Base-by-base conservation (phyloP, 2,113 vertebrate genomes). In the Cygnus buccinator region DNA sequence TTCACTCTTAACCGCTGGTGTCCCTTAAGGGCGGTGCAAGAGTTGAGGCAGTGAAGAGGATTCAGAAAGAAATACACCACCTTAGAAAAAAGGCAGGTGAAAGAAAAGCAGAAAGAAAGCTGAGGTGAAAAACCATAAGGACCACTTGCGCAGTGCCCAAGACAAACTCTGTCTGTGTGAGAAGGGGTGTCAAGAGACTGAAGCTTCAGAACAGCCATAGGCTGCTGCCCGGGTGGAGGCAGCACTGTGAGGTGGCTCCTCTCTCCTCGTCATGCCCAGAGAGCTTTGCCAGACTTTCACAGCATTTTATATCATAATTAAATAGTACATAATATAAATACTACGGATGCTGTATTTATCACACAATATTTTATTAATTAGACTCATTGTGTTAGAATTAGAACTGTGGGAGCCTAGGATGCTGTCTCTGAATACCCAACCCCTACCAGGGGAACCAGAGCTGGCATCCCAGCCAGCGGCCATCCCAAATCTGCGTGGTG, bases 371-470 rank as follows among this genome's bases (percentile, higher is more conserved):
- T 21, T 48, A 48, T 48, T 22, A 21, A 48, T 48, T 48, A 48
- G 46, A 48, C 11, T 3, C 46, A 48, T 48, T 48, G 20, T 20
- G 21, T 48, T 48, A 48, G 46, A 48, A 48, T 22, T 21, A 22
- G 46, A 48, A 74, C 88, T 94, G 82, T 70, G 85, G 63, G 67
- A 76, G n/a, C 28, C 58, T 88, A 88, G 79, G 75, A 85, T 88
- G 66, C 67, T 93, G 37, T 81, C 48, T 87, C 73, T 95, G 87
- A 87, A 91, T 94, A 88, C 59, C 80, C 82, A 94, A 83, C 94
- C 67, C 67, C 83, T 86, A 35, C 75, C 83, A 59, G 62, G 90
- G 79, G 43, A 94, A 57, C 44, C 85, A 94, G 78, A 88, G 55
- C 85, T 95, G 85, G 35, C 79, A 89, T 94, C 75, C 75, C 18